A percentile compares a stretch with the other conserved stretches of the same genome.
Conservation (phyloP, 2,113 vertebrate species). For the Perognathus longimembris region DNA sequence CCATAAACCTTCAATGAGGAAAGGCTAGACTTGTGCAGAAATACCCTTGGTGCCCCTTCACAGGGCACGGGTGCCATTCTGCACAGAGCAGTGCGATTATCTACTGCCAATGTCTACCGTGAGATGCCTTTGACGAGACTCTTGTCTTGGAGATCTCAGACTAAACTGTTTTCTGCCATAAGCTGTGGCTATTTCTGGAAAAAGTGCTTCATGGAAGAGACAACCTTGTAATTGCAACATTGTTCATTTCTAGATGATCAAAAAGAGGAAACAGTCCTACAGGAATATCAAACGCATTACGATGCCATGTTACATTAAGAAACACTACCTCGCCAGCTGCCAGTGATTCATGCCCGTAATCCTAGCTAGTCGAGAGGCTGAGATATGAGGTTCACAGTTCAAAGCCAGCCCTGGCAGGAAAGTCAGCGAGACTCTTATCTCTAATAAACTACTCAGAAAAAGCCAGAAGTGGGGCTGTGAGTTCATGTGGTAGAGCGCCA, state of each 20-base stretch:
- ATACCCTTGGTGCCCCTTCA: constrained; percentile 72
- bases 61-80: constrained; percentile 60
- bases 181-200: constrained; percentile 52
- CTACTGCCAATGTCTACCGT: background rate
- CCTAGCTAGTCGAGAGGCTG: no score
- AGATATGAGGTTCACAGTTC: no score
- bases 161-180: constrained; percentile 63
- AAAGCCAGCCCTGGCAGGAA: no score
- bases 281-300: background rate
- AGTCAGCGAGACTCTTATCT: no score
- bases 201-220: constrained; percentile 11
- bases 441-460: no score
- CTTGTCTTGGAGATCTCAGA: constrained; percentile 11
- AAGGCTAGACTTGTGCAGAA: constrained; percentile 77
- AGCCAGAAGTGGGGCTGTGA: no score
- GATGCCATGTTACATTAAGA: background rate
- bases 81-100: background rate
- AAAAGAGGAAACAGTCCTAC: background rate
- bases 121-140: constrained; percentile 44
- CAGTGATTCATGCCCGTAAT: no score
- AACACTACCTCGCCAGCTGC: background rate
- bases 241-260: constrained; percentile 58
- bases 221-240: constrained; percentile 54
- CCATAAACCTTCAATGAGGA: constrained; percentile 87
- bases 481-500: no score